A percentile compares a stretch with the other conserved stretches of the same genome.
These are phyloP conservation scores for Brevimyrus niger DNA, from an alignment of 2,113 vertebrate genomes.

Conservation along the genomic window DNA sequence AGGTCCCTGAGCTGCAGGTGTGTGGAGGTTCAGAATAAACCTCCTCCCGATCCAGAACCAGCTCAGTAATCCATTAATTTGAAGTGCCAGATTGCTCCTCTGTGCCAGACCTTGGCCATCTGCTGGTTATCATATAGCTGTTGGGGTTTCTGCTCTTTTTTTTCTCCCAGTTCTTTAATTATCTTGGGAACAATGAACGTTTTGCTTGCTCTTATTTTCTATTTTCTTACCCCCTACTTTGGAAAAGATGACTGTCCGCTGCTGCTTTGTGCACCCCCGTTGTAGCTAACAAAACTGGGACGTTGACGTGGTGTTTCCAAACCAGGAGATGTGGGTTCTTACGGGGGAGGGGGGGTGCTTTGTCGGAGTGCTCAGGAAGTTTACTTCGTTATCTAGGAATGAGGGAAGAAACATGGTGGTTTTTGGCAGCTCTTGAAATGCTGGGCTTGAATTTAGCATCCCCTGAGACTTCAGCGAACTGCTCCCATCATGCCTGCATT, in stretches of 20 bases:
- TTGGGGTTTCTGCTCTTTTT: background rate
- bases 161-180: background rate
- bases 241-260: background rate
- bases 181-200: background rate
- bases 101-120: background rate
- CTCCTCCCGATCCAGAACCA: background rate
- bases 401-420: background rate
- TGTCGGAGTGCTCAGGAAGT: background rate
- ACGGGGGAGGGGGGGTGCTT: background rate
- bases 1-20: background rate
- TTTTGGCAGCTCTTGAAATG: background rate
- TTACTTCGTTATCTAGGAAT: background rate
- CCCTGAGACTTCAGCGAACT: background rate
- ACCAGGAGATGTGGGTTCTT: background rate
- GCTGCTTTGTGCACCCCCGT: background rate
- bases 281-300: background rate
- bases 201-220: background rate
- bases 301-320: background rate
- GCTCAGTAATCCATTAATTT: background rate
- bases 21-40: background rate
- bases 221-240: background rate
- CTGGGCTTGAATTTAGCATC: background rate
- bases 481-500: background rate
- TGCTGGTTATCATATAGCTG: background rate
- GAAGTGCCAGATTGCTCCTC: background rate